phyloP scores from a whole-genome alignment of 2,888 invertebrate genomes.

The Yponomeuta cagnagella region DNA sequence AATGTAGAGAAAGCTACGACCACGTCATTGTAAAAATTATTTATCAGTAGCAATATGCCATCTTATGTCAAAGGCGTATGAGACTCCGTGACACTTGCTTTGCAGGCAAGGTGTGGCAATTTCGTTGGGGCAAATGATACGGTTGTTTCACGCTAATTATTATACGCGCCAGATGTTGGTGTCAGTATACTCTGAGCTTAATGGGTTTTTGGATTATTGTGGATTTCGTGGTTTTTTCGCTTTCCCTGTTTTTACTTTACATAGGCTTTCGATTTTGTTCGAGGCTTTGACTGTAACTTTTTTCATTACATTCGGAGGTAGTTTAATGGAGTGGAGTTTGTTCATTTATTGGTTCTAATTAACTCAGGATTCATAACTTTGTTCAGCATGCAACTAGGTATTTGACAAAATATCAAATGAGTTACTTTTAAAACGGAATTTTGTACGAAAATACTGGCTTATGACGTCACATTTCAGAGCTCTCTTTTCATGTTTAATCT shows the following conservation, averaged over 20 bases:
- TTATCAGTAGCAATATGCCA: background rate
- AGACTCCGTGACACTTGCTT: background rate
- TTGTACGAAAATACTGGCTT: too few relatives aligned
- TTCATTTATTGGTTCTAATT: too few relatives aligned
- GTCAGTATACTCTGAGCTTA: background rate
- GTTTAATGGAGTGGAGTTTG: too few relatives aligned
- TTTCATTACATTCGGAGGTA: background rate
- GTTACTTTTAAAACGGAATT: too few relatives aligned
- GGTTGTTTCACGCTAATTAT: conserved; percentile 3
- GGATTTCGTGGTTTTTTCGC: background rate
- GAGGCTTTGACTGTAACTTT: background rate
- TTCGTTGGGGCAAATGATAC: background rate
- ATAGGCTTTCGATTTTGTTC: background rate
- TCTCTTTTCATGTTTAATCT: too few relatives aligned
- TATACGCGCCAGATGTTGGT: background rate
- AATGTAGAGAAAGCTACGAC: background rate
- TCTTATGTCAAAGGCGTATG: background rate
- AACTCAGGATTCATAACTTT: too few relatives aligned
- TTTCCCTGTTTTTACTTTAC: background rate
- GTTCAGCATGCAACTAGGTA: too few relatives aligned
- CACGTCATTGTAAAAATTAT: too few relatives aligned
- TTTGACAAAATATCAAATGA: too few relatives aligned
- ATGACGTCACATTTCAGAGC: too few relatives aligned
- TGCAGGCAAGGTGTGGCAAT: background rate
- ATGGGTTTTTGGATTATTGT: background rate